phyloP scores from a whole-genome alignment of 1,140 invertebrate species.

The Leptestheria dahalacensis region DNA sequence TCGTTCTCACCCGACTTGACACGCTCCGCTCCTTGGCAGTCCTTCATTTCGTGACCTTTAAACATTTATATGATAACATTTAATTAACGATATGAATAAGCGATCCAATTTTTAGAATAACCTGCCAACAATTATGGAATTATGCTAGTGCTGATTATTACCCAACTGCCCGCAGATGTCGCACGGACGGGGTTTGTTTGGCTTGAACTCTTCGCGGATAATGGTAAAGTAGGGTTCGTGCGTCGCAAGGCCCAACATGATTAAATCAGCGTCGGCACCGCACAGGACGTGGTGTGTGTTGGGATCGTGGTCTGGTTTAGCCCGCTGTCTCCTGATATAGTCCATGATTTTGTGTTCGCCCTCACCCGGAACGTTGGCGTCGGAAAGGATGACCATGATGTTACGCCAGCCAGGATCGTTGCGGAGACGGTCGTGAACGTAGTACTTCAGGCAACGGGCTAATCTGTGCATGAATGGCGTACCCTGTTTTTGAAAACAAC shows the following conservation, averaged over 20 bases:
- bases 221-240: conserved; percentile 98
- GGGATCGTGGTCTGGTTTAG: conserved; percentile 88
- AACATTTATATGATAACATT: conserved; percentile 3
- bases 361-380: conserved; percentile 96
- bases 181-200: conserved; percentile 88
- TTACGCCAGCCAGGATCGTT: conserved; percentile 89
- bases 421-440: conserved; percentile 86
- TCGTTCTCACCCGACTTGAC: conserved; percentile 31
- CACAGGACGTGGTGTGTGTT: conserved; percentile 96
- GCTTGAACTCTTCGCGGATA: conserved; percentile 95
- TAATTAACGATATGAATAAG: background rate
- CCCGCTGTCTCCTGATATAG: conserved; percentile 89
- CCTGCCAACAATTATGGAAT: background rate
- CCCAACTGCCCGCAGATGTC: conserved; percentile 90
- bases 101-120: background rate
- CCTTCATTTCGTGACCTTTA: conserved; percentile 84
- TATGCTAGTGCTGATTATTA: too few species aligned
- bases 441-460: conserved; percentile 88
- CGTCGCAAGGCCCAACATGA: conserved; percentile 94
- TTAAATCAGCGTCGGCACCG: conserved; percentile 97
- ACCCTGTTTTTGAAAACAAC: conserved; percentile 44
- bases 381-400: conserved; percentile 90
- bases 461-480: conserved; percentile 95
- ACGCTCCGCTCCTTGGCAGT: conserved; percentile 59
- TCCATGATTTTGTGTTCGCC: conserved; percentile 99